Conservation (phyloP, 2,888 invertebrate species). For the Stictocephala bisonia region DNA sequence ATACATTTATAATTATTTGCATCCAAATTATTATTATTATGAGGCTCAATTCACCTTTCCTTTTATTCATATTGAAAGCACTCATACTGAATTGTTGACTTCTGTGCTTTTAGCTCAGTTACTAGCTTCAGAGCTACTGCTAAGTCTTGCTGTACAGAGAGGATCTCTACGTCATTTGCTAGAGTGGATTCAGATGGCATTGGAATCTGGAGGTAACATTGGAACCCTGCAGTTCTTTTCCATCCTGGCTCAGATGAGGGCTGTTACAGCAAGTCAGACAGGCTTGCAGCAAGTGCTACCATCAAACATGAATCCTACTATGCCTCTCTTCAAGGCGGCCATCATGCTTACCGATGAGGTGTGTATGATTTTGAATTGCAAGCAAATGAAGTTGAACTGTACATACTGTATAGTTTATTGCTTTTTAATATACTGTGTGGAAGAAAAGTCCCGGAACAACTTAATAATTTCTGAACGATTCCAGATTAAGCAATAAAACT, state of each 20-base stretch:
- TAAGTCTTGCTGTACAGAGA: slow-evolving; percentile 70
- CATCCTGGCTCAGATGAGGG: slow-evolving; percentile 49
- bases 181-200: slow-evolving; percentile 73
- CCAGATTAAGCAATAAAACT: too few species aligned
- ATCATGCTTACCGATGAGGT: slow-evolving; percentile 69
- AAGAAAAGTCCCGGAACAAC: too few species aligned
- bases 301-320: slow-evolving; percentile 49
- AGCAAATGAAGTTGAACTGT: too few species aligned
- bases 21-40: too few species aligned
- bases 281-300: slow-evolving; percentile 14
- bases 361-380: too few species aligned
- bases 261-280: slow-evolving; percentile 23
- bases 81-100: slow-evolving; percentile 9
- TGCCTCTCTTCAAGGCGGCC: slow-evolving; percentile 68
- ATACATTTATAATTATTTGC: too few species aligned
- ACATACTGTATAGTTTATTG: too few species aligned
- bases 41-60: too few species aligned
- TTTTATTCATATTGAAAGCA: too few species aligned
- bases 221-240: slow-evolving; percentile 49
- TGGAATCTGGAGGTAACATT: slow-evolving; percentile 62
- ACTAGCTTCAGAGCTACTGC: slow-evolving; percentile 67
- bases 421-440: too few species aligned
- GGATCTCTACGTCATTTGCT: slow-evolving; percentile 71
- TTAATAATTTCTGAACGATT: too few species aligned
- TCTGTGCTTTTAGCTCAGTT: slow-evolving; percentile 61